Base-by-base conservation (phyloP, 2,888 invertebrate genomes). In the Anthophora plumipes region DNA sequence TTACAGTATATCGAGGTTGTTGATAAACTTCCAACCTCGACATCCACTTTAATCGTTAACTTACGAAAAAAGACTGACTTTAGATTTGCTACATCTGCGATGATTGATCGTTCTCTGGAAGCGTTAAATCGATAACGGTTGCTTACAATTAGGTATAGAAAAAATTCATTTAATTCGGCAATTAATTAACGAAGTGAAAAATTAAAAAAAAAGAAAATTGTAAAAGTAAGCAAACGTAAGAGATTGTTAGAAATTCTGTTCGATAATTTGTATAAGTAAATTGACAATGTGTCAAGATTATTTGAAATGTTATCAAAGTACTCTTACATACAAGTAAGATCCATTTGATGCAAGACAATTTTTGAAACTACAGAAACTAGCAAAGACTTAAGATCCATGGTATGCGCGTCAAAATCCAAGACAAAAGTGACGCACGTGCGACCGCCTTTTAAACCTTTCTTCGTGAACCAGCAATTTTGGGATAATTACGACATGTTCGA, bases 401-500 rank as follows among this genome's bases (percentile, higher is more conserved):
- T 80, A 80, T 72, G 55, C 37, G 5, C 67, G 57, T 55, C 55
- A 22, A 54, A 25, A 59, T 39, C 22, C 14, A 20, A 12, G 54
- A 31, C 46, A 31, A 50, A 20, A 68, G 41, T 48, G 52, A 54
- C 68, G 22, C 54, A 74, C 60, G 50, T 61, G 82, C 52, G 52
- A 57, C 39, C 48, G 73, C 39, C 55, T 67, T 70, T 83, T 69
- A 60, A 82, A 83, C 17, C 41, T 25, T 67, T 73, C 25, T 37
- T 20, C 41, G 41, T 52, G 55, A 46, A 61, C 60, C 57, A 55
- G 55, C 61, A 25, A 70, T 67, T 63, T 63, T 37, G 41, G 61
- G 59, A 50, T 54, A 60, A 73, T 77, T 61, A 20, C 20, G 12
- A 39, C n/a, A 12, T 3, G 37, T 20, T 17, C 14, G n/a, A 50